phyloP scores from a whole-genome alignment of 2,113 vertebrate genomes.

The Podarcis muralis region DNA sequence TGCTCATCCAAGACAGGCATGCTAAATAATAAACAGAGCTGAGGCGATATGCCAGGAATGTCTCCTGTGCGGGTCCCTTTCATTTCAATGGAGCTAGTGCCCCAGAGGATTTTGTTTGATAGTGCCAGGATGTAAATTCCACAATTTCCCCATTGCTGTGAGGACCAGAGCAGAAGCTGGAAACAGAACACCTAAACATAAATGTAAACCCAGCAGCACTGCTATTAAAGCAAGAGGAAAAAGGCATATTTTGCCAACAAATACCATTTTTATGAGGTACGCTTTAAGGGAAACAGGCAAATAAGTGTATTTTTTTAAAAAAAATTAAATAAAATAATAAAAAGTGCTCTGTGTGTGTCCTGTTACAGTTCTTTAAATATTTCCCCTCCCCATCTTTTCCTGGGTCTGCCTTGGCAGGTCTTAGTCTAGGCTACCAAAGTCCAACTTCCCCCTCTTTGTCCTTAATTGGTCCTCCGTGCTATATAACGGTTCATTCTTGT shows the following conservation, averaged over 20 bases:
- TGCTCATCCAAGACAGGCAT: not conserved
- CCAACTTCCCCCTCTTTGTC: not conserved
- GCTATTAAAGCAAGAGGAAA: constrained; percentile 51
- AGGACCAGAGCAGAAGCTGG: constrained; percentile 45
- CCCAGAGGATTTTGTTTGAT: not conserved
- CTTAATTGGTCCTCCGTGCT: constrained; percentile 16
- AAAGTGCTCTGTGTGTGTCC: constrained; percentile 35
- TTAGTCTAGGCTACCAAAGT: constrained; percentile 25
- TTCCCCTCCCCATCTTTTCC: constrained; percentile 31
- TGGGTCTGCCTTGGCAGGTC: constrained; percentile 37
- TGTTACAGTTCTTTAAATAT: constrained; percentile 19
- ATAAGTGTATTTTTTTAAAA: constrained; percentile 10
- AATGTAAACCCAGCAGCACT: constrained; percentile 60
- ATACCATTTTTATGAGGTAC: constrained; percentile 61
- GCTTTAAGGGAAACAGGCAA: constrained; percentile 59
- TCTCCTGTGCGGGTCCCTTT: not conserved
- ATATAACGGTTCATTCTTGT: constrained; percentile 36
- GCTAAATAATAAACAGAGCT: not conserved
- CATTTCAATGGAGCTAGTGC: not conserved
- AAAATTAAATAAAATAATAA: not conserved
- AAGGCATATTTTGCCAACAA: constrained; percentile 64
- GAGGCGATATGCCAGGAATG: not conserved
- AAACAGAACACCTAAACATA: constrained; percentile 66
- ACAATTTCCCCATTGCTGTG: constrained; percentile 47
- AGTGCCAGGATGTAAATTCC: constrained; percentile 58